Evolutionary conservation across 2,113 vertebrate species (phyloP).

Genomic region (Gymnorhina tibicen): DNA sequence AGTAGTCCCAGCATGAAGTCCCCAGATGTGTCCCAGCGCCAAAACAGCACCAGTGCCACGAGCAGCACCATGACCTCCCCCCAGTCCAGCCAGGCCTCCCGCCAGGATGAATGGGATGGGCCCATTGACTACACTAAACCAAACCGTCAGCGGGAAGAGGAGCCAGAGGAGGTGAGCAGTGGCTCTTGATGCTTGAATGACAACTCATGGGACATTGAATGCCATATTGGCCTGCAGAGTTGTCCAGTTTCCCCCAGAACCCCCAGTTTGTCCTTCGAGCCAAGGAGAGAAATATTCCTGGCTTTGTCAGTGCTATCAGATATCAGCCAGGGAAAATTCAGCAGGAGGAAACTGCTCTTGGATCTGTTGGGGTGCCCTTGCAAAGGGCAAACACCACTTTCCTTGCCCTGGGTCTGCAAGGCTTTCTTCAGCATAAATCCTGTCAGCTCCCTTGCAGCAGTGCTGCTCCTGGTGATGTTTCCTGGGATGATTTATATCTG

Average conservation of each 20-base stretch:
- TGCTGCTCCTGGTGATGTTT: neutral
- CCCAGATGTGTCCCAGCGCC: constrained; percentile 83
- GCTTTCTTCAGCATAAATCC: neutral
- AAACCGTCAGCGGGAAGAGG: constrained; percentile 91
- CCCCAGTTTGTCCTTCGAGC: neutral
- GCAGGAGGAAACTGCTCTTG: neutral
- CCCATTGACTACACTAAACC: constrained; percentile 97
- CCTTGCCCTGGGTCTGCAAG: neutral
- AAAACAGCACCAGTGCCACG: constrained; percentile 76
- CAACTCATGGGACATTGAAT: rapidly evolving
- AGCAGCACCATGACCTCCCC: constrained; percentile 90
- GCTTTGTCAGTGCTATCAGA: neutral
- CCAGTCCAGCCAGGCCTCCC: constrained; percentile 84
- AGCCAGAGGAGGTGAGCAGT: constrained; percentile 86
- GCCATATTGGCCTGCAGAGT: neutral
- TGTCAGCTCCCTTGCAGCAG: neutral
- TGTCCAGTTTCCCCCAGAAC: neutral
- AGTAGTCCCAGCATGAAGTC: constrained; percentile 86
- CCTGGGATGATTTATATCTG: neutral
- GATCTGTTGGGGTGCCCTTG: neutral
- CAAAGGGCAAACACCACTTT: neutral
- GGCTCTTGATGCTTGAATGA: neutral
- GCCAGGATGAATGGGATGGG: constrained; percentile 95
- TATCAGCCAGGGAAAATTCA: neutral
- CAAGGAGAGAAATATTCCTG: neutral